A percentile compares a stretch with the other conserved stretches of the same genome.
Conservation (phyloP, 2,888 invertebrate genomes). For the Hybos culiciformis region DNA sequence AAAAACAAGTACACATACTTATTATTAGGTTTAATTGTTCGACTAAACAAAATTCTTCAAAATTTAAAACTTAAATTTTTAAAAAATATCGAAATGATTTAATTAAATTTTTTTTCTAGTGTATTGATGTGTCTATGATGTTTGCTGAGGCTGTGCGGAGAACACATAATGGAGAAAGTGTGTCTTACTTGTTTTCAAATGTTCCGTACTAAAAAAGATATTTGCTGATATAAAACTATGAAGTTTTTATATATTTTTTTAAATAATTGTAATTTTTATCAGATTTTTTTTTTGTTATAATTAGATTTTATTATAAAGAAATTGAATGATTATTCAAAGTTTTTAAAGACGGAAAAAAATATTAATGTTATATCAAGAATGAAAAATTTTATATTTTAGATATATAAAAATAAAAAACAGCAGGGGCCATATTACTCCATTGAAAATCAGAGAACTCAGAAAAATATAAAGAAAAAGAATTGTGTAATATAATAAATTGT, state of each 20-base stretch:
- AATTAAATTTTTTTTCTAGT: conserved; percentile 43
- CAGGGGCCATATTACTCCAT: too few species aligned
- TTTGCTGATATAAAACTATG: conserved; percentile 5
- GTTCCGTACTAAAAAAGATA: conserved; percentile 71
- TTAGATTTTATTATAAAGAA: background rate
- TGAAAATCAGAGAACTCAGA: too few species aligned
- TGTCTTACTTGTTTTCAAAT: conserved; percentile 95
- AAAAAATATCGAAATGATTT: background rate
- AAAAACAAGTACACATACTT: background rate
- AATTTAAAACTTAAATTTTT: background rate
- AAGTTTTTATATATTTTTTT: background rate
- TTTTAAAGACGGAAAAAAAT: background rate
- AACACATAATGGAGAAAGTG: conserved; percentile 98
- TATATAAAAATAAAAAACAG: too few species aligned
- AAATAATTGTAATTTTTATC: background rate
- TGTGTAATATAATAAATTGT: too few species aligned
- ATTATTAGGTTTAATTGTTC: background rate
- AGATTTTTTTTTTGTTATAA: conserved; percentile 3
- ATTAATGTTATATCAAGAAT: background rate
- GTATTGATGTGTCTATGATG: conserved; percentile 99
- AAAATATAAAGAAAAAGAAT: too few species aligned
- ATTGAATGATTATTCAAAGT: background rate
- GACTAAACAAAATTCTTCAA: background rate
- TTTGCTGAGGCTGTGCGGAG: conserved; percentile 96
- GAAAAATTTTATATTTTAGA: too few species aligned